Evolutionary conservation across 2,888 invertebrate species (phyloP).

Genomic region (Pecten maximus): DNA sequence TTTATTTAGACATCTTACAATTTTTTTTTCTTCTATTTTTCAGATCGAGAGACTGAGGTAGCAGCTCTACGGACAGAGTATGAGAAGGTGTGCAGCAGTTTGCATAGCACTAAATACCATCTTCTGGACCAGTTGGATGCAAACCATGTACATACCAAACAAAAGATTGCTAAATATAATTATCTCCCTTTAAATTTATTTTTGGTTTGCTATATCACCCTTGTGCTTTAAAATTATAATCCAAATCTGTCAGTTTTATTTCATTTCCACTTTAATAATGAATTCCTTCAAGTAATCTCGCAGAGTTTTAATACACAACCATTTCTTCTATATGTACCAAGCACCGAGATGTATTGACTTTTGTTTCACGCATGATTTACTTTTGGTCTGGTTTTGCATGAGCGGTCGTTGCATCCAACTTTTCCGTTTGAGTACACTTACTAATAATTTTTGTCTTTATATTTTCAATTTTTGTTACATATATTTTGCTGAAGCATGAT

Average conservation of each 20-base stretch:
- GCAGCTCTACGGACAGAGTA: constrained; percentile 58
- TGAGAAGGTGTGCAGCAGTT: constrained; percentile 70
- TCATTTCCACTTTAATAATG: background rate
- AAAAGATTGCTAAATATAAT: background rate
- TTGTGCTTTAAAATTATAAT: background rate
- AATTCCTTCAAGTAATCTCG: background rate
- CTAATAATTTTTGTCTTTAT: background rate
- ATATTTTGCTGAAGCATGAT: background rate
- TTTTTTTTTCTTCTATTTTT: constrained; percentile 52
- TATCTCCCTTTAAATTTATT: background rate
- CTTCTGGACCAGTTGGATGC: constrained; percentile 78
- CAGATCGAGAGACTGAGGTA: constrained; percentile 66
- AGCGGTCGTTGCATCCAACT: constrained; percentile 38
- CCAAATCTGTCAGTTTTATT: background rate
- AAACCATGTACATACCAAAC: constrained; percentile 72
- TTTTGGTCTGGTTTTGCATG: constrained; percentile 34
- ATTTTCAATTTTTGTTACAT: background rate
- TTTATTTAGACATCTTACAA: background rate
- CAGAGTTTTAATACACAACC: background rate
- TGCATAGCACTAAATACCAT: constrained; percentile 70
- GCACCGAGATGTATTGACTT: background rate
- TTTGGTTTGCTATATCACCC: background rate
- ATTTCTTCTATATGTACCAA: background rate
- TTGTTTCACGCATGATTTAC: background rate
- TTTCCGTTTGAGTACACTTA: constrained; percentile 22